These are phyloP conservation scores for Perdita meconis DNA, from an alignment of 2,888 invertebrate genomes.

Conservation along the genomic window DNA sequence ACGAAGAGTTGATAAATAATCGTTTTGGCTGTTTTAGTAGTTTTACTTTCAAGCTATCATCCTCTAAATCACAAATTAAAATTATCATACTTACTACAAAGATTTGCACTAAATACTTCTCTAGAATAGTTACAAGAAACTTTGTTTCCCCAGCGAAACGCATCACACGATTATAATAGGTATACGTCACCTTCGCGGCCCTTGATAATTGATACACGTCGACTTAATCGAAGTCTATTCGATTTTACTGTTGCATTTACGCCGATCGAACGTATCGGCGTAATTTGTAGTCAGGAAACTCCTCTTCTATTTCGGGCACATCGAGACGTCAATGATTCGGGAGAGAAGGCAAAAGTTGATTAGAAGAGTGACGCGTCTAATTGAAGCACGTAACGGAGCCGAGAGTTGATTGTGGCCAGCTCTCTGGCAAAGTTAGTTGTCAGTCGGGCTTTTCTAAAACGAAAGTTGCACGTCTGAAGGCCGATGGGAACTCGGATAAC, in stretches of 20 bases:
- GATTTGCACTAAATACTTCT: too few species aligned
- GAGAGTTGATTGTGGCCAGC: slow-evolving; percentile 24
- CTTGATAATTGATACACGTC: slow-evolving; percentile 2
- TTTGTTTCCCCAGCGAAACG: not conserved
- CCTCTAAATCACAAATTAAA: not conserved
- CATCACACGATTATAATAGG: not conserved
- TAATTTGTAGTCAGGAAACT: slow-evolving; percentile 26
- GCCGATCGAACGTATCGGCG: not conserved
- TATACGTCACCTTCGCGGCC: not conserved
- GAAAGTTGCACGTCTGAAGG: slow-evolving; percentile 14
- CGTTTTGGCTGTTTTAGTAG: too few species aligned
- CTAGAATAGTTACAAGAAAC: too few species aligned
- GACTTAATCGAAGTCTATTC: slow-evolving; percentile 37
- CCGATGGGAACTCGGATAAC: slow-evolving; percentile 31
- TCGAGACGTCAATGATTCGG: slow-evolving; percentile 58
- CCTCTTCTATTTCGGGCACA: slow-evolving; percentile 48
- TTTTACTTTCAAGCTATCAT: too few species aligned
- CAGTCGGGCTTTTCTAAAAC: slow-evolving; percentile 8
- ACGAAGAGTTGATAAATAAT: too few species aligned
- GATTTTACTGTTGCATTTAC: slow-evolving; percentile 27
- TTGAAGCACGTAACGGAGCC: slow-evolving; percentile 34
- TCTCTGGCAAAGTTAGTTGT: slow-evolving; percentile 7
- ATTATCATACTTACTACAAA: too few species aligned
- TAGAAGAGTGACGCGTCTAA: slow-evolving; percentile 45
- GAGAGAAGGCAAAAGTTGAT: slow-evolving; percentile 37